phyloP scores from a whole-genome alignment of 2,113 vertebrate species.

The Ctenodactylus gundi region DNA sequence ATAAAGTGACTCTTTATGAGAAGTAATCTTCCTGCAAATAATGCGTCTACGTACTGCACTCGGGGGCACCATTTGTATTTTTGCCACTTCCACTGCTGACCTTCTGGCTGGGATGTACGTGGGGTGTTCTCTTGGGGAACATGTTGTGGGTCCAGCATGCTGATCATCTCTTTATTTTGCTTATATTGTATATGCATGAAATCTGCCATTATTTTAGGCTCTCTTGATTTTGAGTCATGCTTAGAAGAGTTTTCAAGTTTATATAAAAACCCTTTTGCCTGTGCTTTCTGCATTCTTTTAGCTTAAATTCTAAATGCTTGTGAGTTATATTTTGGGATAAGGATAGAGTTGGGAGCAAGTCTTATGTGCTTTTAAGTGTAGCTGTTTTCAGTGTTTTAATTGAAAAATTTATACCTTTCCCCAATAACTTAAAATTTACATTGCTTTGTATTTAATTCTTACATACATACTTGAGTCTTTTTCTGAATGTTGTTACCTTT shows the following conservation, averaged over 20 bases:
- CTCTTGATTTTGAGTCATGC: slow-evolving; percentile 24
- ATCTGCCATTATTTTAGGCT: background rate
- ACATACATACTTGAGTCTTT: background rate
- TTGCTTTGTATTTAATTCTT: slow-evolving; percentile 30
- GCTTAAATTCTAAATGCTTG: slow-evolving; percentile 9
- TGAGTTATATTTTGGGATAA: slow-evolving; percentile 1
- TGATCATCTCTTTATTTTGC: background rate
- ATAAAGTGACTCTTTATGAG: background rate
- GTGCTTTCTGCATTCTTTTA: slow-evolving; percentile 8
- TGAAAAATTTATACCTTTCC: background rate
- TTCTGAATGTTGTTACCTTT: slow-evolving; percentile 10
- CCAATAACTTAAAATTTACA: slow-evolving; percentile 36
- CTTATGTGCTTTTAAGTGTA: background rate
- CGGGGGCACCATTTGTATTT: background rate
- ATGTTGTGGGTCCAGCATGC: background rate
- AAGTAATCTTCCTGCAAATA: background rate
- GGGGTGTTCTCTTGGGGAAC: background rate
- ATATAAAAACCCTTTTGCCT: background rate
- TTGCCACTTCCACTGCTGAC: background rate
- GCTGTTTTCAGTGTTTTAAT: slow-evolving; percentile 2
- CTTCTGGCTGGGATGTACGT: background rate
- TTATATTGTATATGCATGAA: background rate
- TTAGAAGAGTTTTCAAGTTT: slow-evolving; percentile 32
- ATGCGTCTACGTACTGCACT: background rate
- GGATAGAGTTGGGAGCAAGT: background rate